Conservation (phyloP, 2,797 vertebrate genomes). For the Phataginus tricuspis region DNA sequence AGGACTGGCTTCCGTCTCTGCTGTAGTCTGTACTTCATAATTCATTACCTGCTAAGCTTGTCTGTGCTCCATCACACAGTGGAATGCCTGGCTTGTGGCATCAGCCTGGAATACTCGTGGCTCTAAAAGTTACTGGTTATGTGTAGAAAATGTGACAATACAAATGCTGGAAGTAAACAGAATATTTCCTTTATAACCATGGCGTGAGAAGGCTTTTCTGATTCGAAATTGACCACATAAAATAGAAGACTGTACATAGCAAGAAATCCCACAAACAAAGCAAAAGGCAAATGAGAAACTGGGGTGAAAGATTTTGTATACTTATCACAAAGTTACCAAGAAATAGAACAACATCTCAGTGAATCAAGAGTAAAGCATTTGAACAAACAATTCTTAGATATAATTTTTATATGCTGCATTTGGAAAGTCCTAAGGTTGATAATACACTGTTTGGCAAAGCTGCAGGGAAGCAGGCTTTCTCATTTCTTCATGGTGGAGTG, state of each 20-base stretch:
- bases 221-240: background rate
- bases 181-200: background rate
- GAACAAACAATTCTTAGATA: background rate
- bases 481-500: background rate
- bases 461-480: background rate
- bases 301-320: background rate
- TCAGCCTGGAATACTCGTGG: background rate
- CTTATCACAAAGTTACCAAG: background rate
- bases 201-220: background rate
- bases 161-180: background rate
- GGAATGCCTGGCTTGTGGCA: background rate
- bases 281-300: background rate
- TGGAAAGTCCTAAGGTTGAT: background rate
- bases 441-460: background rate
- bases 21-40: background rate
- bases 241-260: background rate
- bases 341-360: background rate
- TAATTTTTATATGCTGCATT: background rate
- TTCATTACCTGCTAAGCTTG: background rate
- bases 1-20: background rate
- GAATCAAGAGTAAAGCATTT: background rate
- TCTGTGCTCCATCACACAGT: background rate
- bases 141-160: background rate
- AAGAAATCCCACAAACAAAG: background rate
- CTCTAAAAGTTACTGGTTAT: background rate